Evolutionary conservation across 2,888 invertebrate species (phyloP), one percentile per base, ranked within the genome.

Genomic region (Campopleginae sp.): DNA sequence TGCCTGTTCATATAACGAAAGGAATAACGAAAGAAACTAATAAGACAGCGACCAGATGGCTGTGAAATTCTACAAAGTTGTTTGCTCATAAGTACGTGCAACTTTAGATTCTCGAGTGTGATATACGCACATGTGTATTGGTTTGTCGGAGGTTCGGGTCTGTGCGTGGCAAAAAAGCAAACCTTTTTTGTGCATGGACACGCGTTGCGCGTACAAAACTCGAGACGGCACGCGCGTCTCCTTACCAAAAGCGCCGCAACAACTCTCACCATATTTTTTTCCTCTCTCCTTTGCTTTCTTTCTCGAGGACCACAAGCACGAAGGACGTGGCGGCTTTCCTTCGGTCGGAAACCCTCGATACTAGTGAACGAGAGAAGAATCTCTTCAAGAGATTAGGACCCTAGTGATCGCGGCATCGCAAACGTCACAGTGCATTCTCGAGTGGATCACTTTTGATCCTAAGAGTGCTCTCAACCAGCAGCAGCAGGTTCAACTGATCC

Each of bases 191-290:
- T 71, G 44, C 84, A 12, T 19, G 75, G 84, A 85, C 86, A 85
- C 88, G 86, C 86, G 88, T 87, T 86, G 71, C 65, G 80, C 76
- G 81, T 84, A 86, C 86, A 74, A 87, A 81, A 86, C 74, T 58
- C 72, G 80, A 80, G 86, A 89, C 86, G 90, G 90, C 91, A 91
- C 92, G 90, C 92, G 92, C 91, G 89, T 93, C 93, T 88, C 88
- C 90, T 93, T 93, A 93, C 93, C 91, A 93, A 93, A 93, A 19
- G 93, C 88, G 87, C 88, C 86, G 89, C 91, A 91, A 91, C 90
- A 87, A 44, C 54, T 38, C 54, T 72, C 54, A 19, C 61, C 33
- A 61, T 44, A 31, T 58, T 19, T 61, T 88, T 88, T 87, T 87
- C 66, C 19, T 10, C 68, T 54, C 27, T 58, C 51, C 65, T 19